These are phyloP conservation scores for Trachythela sp. DNA, from an alignment of 64 coral and sea anemone genomes.

Conservation along the genomic window DNA sequence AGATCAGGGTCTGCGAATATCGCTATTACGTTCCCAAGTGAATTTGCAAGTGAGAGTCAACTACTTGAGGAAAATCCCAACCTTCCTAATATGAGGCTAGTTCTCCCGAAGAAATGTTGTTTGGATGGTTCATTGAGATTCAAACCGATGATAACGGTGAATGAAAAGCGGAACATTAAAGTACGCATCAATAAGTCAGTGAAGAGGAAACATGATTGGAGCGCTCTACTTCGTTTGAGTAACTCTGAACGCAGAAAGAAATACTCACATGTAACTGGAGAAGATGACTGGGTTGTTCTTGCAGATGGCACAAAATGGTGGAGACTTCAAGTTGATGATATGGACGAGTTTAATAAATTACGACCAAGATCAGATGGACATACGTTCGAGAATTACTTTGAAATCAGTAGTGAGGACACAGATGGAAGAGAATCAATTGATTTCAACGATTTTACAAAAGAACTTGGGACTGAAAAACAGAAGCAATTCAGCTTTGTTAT, in stretches of 20 bases:
- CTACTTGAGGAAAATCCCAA: background rate
- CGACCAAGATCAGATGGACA: background rate
- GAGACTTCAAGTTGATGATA: background rate
- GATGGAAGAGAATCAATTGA: background rate
- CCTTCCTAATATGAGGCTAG: background rate
- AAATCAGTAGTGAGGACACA: background rate
- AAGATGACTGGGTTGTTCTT: background rate
- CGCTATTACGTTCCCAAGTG: background rate
- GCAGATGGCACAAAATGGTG: conserved; percentile 5
- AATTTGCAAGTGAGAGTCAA: background rate
- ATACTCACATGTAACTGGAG: background rate
- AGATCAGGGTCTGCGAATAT: background rate
- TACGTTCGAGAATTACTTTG: background rate
- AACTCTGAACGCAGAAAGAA: background rate
- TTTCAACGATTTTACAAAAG: conserved; percentile 5
- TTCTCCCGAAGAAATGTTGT: conserved; percentile 4
- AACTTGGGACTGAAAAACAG: background rate
- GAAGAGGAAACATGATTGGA: background rate
- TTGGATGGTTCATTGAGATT: background rate
- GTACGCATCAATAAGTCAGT: background rate
- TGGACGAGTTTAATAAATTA: background rate
- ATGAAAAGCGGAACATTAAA: background rate
- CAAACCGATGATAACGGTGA: background rate
- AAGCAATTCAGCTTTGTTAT: conserved; percentile 9
- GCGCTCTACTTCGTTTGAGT: background rate